These are phyloP conservation scores for Mystacornis crossleyi DNA, from an alignment of 2,113 vertebrate species.

Conservation along the genomic window DNA sequence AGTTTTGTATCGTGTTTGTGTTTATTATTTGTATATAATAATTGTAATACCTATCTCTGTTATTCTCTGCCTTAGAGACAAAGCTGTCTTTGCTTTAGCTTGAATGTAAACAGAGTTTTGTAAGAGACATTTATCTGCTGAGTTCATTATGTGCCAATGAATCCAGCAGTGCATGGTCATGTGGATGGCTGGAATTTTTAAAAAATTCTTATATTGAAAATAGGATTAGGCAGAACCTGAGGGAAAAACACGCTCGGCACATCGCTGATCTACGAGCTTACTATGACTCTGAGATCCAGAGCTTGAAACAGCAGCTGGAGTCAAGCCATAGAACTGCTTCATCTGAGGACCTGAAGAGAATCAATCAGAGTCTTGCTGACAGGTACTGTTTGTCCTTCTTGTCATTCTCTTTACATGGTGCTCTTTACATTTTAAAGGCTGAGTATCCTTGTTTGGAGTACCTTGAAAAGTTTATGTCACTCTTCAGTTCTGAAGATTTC, in stretches of 20 bases:
- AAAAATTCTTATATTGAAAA: background rate
- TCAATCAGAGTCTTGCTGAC: conserved; percentile 82
- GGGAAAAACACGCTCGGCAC: conserved; percentile 92
- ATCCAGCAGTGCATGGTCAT: background rate
- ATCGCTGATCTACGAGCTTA: conserved; percentile 91
- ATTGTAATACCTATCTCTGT: background rate
- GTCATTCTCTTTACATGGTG: background rate
- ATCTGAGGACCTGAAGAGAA: conserved; percentile 80
- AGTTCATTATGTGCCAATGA: background rate
- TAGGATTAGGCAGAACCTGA: conserved; percentile 90
- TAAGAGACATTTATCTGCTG: background rate
- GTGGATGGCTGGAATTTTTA: background rate
- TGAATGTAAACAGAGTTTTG: background rate
- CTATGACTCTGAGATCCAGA: conserved; percentile 90
- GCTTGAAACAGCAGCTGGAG: conserved; percentile 85
- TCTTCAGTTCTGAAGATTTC: background rate
- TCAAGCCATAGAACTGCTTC: conserved; percentile 72
- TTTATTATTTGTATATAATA: background rate
- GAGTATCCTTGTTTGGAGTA: background rate
- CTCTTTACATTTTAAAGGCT: background rate
- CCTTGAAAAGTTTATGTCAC: background rate
- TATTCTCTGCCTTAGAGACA: background rate
- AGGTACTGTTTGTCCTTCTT: conserved; percentile 73
- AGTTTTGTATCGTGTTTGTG: background rate
- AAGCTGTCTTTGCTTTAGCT: background rate